A percentile compares a stretch with the other conserved stretches of the same genome.
phyloP scores from a whole-genome alignment of 2,113 vertebrate species.

The Apaloderma vittatum region DNA sequence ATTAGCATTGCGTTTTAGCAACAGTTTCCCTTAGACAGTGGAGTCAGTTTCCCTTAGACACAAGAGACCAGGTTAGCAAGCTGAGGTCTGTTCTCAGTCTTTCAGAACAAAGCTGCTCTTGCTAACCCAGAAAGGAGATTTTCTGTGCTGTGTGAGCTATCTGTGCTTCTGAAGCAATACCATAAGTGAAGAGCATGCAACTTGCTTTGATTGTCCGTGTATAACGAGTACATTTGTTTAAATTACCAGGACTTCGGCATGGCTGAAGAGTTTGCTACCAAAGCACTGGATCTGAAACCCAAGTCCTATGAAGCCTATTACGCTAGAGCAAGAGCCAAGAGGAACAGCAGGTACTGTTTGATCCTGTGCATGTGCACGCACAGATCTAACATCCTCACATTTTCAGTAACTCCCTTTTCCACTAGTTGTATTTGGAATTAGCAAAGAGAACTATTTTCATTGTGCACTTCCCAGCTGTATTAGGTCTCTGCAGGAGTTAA shows the following conservation, averaged over 20 bases:
- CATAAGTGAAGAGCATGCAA: fast-evolving
- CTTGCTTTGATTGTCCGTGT: not conserved
- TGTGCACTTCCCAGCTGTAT: not conserved
- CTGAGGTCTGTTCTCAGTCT: not conserved
- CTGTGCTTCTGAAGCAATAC: not conserved
- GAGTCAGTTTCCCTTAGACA: not conserved
- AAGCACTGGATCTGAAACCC: conserved; percentile 96
- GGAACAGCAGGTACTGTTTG: conserved; percentile 93
- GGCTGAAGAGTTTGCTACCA: conserved; percentile 98
- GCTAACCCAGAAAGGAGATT: not conserved
- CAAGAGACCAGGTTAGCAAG: not conserved
- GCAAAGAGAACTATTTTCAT: not conserved
- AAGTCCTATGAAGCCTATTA: conserved; percentile 97
- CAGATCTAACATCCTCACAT: not conserved
- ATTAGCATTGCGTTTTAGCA: not conserved
- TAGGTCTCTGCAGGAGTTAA: not conserved
- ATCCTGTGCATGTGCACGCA: not conserved
- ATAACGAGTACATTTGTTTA: not conserved
- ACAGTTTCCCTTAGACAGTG: not conserved
- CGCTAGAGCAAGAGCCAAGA: conserved; percentile 94
- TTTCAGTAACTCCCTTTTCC: not conserved
- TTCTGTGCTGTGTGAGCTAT: not conserved
- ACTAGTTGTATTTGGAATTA: not conserved
- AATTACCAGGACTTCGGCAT: conserved; percentile 93
- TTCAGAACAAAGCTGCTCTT: not conserved